phyloP scores from a whole-genome alignment of 92 coral and sea anemone genomes.

The Plumapathes pennacea region DNA sequence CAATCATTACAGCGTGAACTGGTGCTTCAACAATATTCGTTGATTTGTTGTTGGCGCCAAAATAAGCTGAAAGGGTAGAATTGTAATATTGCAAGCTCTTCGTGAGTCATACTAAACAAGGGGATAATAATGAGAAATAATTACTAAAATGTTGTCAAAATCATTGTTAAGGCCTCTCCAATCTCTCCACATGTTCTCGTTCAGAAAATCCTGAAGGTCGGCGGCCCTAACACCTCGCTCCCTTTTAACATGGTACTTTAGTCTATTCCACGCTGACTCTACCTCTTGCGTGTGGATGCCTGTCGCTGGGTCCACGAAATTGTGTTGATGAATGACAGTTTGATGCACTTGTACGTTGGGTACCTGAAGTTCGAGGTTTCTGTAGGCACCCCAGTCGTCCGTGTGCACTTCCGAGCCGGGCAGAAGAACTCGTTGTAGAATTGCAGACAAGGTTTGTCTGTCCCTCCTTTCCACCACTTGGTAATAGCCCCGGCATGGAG shows the following conservation, averaged over 20 bases:
- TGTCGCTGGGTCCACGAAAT: slow-evolving; percentile 11
- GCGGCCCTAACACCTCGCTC: not conserved
- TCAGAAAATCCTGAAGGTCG: not conserved
- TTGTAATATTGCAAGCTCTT: too few relatives aligned
- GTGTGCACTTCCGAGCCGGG: slow-evolving; percentile 25
- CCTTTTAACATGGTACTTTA: slow-evolving; percentile 3
- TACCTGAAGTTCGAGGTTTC: slow-evolving; percentile 1
- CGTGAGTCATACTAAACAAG: too few relatives aligned
- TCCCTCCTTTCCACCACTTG: slow-evolving; percentile 16
- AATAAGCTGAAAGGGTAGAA: too few relatives aligned
- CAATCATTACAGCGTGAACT: too few relatives aligned
- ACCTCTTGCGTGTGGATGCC: slow-evolving; percentile 15
- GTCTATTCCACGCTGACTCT: slow-evolving; percentile 7
- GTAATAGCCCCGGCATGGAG: slow-evolving; percentile 14
- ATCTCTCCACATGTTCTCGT: not conserved
- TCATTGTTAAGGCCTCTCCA: not conserved
- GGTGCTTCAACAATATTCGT: too few relatives aligned
- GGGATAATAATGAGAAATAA: not conserved
- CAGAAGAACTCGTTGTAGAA: slow-evolving; percentile 2
- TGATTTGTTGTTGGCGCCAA: too few relatives aligned
- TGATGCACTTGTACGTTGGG: slow-evolving; percentile 1
- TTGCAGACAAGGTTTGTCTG: slow-evolving; percentile 5
- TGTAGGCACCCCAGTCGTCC: slow-evolving; percentile 27
- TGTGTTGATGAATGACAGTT: not conserved
- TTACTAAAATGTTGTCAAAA: not conserved